Percentiles rank a stretch among this genome's conserved stretches.
Conservation (phyloP, 92 coral and sea anemone species). For the Phymanthus crucifer region DNA sequence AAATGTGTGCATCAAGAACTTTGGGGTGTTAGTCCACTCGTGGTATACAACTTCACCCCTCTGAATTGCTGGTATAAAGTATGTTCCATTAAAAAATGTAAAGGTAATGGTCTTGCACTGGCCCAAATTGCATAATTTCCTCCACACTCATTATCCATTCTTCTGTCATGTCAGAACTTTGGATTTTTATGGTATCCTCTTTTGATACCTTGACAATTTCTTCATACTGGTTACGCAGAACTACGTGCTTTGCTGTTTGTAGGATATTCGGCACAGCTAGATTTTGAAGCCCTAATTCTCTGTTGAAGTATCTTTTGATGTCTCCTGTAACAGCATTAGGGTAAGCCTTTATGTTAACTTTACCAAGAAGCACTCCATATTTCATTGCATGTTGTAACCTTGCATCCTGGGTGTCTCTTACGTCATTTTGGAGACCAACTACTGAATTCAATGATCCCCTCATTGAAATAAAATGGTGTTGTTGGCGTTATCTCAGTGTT, state of each 20-base stretch:
- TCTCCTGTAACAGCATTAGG: too few relatives aligned
- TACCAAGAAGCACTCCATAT: conserved; percentile 44
- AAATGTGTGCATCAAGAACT: conserved; percentile 34
- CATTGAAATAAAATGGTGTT: conserved; percentile 42
- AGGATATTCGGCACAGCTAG: background rate
- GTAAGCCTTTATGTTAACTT: background rate
- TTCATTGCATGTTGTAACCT: conserved; percentile 16
- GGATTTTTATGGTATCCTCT: background rate
- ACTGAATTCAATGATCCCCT: conserved; percentile 40
- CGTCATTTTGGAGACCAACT: conserved; percentile 6
- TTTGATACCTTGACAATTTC: background rate
- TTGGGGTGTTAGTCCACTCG: conserved; percentile 59
- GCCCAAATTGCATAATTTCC: conserved; percentile 31
- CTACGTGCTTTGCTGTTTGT: background rate
- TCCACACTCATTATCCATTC: conserved; percentile 52
- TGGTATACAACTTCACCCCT: conserved; percentile 45
- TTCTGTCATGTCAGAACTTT: conserved; percentile 19
- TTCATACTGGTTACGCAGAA: background rate
- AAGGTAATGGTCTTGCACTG: conserved; percentile 35
- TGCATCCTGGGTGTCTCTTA: background rate
- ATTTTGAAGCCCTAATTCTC: background rate
- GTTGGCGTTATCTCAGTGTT: background rate
- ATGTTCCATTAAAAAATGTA: conserved; percentile 57
- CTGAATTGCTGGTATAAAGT: conserved; percentile 41
- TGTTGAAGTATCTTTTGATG: too few relatives aligned